phyloP scores from a whole-genome alignment of 2,888 invertebrate genomes.

The Sialis lutaria region DNA sequence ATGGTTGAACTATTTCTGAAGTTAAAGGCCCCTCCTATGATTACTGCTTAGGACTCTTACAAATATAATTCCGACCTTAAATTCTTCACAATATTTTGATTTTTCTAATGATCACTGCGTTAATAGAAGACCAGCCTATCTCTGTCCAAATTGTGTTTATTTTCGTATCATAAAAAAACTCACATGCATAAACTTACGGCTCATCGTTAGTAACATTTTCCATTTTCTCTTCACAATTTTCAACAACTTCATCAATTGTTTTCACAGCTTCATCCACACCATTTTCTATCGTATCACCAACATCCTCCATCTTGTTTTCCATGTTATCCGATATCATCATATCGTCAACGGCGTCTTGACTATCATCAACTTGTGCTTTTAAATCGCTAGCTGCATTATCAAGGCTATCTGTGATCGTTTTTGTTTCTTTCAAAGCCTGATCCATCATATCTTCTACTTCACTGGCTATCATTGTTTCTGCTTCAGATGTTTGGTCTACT shows the following conservation, averaged over 20 bases:
- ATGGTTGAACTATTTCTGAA: too few relatives aligned
- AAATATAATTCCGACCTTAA: too few relatives aligned
- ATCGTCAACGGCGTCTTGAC: background rate
- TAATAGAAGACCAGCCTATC: too few relatives aligned
- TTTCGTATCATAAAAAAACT: background rate
- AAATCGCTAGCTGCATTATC: constrained; percentile 3
- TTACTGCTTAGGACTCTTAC: too few relatives aligned
- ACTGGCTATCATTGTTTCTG: constrained; percentile 2
- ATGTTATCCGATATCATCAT: constrained; percentile 16
- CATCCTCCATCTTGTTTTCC: constrained; percentile 13
- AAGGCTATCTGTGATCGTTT: background rate
- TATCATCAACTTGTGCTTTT: constrained; percentile 12
- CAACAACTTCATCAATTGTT: constrained; percentile 18
- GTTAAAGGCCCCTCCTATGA: too few relatives aligned
- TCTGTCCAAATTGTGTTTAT: too few relatives aligned
- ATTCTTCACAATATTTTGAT: too few relatives aligned
- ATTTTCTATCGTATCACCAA: constrained; percentile 14
- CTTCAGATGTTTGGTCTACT: constrained; percentile 1
- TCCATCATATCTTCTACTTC: constrained; percentile 5
- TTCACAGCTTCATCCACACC: constrained; percentile 14
- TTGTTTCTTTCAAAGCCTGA: constrained; percentile 2
- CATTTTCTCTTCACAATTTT: constrained; percentile 19
- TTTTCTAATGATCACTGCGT: too few relatives aligned
- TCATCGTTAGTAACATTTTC: background rate
- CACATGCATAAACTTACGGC: constrained; percentile 17